Conservation (phyloP, 1,140 invertebrate genomes). For the Marisa cornuarietis region DNA sequence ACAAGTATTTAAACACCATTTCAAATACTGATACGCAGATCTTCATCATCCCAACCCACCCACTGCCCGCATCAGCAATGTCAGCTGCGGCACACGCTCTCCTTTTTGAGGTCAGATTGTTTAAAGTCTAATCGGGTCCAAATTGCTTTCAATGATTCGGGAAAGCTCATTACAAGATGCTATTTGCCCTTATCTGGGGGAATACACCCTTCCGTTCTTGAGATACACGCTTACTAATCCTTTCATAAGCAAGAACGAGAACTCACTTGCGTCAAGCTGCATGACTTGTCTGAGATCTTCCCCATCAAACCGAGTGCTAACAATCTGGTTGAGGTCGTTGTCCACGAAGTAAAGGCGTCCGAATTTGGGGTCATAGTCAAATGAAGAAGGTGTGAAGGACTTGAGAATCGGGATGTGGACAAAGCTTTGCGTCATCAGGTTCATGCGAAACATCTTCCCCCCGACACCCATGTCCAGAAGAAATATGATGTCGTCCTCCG, state of each 20-base stretch:
- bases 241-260: background rate
- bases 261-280: constrained; percentile 16
- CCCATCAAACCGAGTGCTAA: constrained; percentile 80
- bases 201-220: no score
- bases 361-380: constrained; percentile 90
- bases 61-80: no score
- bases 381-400: constrained; percentile 74
- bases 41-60: no score
- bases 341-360: constrained; percentile 91
- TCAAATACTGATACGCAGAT: no score
- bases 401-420: constrained; percentile 34
- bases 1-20: no score
- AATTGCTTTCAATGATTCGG: no score
- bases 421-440: constrained; percentile 40
- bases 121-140: no score
- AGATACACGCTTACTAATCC: background rate
- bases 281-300: constrained; percentile 25
- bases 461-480: constrained; percentile 38
- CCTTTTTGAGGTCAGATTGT: no score
- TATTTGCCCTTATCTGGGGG: no score
- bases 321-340: constrained; percentile 79
- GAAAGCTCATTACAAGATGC: no score
- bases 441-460: constrained; percentile 41
- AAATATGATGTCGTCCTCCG: constrained; percentile 45
- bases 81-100: no score